Evolutionary conservation across 1,140 invertebrate genomes (phyloP).

Genomic region (Drosophila neocordata): DNA sequence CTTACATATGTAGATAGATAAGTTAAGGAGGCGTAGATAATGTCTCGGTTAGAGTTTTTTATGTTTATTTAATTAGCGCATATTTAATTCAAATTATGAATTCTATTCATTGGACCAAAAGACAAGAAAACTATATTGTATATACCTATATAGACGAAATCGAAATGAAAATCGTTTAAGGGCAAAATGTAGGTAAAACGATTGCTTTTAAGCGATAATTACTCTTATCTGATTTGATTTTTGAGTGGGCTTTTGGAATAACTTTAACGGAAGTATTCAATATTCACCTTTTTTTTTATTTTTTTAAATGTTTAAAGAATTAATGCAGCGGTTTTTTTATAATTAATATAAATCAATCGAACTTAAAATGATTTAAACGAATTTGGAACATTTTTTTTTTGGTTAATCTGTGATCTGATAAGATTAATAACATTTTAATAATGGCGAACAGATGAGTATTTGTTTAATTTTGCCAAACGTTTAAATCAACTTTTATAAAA

Average conservation of each 20-base stretch:
- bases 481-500: no score
- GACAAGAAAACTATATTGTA: slow-evolving; percentile 32
- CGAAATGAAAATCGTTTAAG: slow-evolving; percentile 3
- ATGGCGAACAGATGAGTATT: no score
- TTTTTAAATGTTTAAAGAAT: no score
- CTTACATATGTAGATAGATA: slow-evolving; percentile 66
- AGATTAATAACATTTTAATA: no score
- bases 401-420: no score
- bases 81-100: slow-evolving; percentile 64
- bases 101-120: slow-evolving; percentile 36
- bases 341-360: no score
- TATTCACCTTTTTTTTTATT: not conserved
- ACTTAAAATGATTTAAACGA: no score
- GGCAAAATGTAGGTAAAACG: slow-evolving; percentile 8
- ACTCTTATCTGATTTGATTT: not conserved
- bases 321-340: no score
- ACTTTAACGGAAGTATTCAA: not conserved
- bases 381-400: no score
- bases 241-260: not conserved
- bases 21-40: slow-evolving; percentile 79
- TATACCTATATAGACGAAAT: slow-evolving; percentile 13
- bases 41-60: slow-evolving; percentile 53
- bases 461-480: no score
- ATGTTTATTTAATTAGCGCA: slow-evolving; percentile 79
- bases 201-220: slow-evolving; percentile 7